Conservation (phyloP, 1,140 invertebrate species). For the Drosophila subobscura region DNA sequence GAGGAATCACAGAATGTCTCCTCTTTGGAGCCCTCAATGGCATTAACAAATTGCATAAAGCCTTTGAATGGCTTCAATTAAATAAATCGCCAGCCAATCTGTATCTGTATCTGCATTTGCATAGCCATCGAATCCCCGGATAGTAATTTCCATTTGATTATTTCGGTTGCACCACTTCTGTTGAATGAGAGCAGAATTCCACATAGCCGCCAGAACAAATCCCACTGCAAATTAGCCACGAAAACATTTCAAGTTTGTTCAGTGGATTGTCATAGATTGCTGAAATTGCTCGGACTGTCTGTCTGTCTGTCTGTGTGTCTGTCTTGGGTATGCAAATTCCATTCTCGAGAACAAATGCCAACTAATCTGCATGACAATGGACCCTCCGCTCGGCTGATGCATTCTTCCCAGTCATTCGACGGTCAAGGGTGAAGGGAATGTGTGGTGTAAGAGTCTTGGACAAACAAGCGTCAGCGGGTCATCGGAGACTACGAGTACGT, state of each 20-base stretch:
- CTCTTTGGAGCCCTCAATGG: constrained; percentile 3
- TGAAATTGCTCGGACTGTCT: background rate
- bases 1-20: background rate
- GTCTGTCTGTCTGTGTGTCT: constrained; percentile 23
- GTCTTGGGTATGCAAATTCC: constrained; percentile 57
- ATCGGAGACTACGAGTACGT: constrained; percentile 23
- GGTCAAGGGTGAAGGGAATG: background rate
- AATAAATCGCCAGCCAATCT: constrained; percentile 21
- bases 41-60: constrained; percentile 41
- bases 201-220: background rate
- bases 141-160: constrained; percentile 41
- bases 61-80: constrained; percentile 52
- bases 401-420: background rate
- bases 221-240: constrained; percentile 34
- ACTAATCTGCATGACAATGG: constrained; percentile 47
- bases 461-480: constrained; percentile 26
- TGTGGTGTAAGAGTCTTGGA: background rate
- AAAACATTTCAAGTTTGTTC: constrained; percentile 25
- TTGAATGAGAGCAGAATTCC: constrained; percentile 19
- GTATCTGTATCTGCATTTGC: constrained; percentile 20
- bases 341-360: constrained; percentile 40
- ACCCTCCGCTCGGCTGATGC: background rate
- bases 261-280: background rate
- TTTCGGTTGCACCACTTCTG: constrained; percentile 26
- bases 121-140: constrained; percentile 11